Evolutionary conservation across 2,113 vertebrate species (phyloP).

Genomic region (Stegastes partitus): DNA sequence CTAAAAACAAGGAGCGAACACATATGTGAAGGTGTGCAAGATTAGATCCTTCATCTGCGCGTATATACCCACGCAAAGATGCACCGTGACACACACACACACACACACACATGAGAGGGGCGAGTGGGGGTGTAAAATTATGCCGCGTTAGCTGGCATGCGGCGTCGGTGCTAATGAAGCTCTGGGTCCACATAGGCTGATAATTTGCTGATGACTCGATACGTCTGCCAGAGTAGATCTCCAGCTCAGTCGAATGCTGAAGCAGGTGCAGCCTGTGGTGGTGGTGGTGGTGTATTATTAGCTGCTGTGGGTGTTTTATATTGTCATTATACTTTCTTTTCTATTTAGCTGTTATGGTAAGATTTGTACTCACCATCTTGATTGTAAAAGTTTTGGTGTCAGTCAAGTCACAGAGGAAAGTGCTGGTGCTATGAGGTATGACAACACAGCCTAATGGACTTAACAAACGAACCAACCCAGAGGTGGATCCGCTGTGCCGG

Average conservation of each 20-base stretch:
- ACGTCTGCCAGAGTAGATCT: slow-evolving; percentile 70
- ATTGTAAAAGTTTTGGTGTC: neutral
- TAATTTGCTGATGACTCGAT: slow-evolving; percentile 80
- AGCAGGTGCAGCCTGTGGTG: slow-evolving; percentile 61
- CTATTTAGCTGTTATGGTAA: neutral
- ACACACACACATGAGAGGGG: slow-evolving; percentile 34
- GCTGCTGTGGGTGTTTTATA: slow-evolving; percentile 28
- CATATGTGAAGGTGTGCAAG: slow-evolving; percentile 15
- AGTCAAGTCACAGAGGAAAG: neutral
- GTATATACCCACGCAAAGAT: slow-evolving; percentile 42
- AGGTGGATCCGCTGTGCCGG: too few relatives aligned
- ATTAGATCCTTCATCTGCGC: slow-evolving; percentile 34
- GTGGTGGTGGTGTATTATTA: slow-evolving; percentile 43
- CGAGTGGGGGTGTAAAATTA: slow-evolving; percentile 77
- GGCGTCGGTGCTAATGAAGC: slow-evolving; percentile 80
- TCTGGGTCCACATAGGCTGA: slow-evolving; percentile 76
- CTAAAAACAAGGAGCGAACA: slow-evolving; percentile 20
- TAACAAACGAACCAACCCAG: neutral
- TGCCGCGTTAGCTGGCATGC: slow-evolving; percentile 78
- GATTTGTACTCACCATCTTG: too few relatives aligned
- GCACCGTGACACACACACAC: slow-evolving; percentile 35
- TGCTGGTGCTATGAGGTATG: too few relatives aligned
- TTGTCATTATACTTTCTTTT: neutral
- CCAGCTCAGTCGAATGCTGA: slow-evolving; percentile 64
- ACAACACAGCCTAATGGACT: too few relatives aligned